Conservation (phyloP, 2,888 invertebrate genomes). For the Brachyptera putata region DNA sequence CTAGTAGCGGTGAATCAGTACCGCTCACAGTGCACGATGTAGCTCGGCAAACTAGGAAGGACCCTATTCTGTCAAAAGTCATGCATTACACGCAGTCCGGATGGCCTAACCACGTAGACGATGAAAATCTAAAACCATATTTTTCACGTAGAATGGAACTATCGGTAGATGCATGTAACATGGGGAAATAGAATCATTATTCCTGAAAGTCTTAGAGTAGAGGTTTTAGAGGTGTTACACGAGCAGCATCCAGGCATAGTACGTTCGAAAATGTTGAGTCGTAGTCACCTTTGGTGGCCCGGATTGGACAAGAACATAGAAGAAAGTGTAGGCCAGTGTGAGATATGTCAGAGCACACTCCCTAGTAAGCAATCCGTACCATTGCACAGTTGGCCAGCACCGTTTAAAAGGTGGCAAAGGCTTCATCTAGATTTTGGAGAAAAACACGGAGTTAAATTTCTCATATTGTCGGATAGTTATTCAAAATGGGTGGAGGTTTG, state of each 20-base stretch:
- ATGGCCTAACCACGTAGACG: constrained; percentile 1
- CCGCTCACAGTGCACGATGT: neutral
- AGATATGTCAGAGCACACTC: constrained; percentile 27
- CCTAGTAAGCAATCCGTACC: constrained; percentile 28
- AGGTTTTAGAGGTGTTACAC: constrained; percentile 6
- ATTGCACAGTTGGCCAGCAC: constrained; percentile 33
- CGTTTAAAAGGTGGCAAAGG: constrained; percentile 33
- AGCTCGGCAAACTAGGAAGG: neutral
- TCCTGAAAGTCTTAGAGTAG: constrained; percentile 19
- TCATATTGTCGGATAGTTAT: constrained; percentile 34
- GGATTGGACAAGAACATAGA: constrained; percentile 30
- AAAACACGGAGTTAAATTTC: constrained; percentile 33
- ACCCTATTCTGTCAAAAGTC: constrained; percentile 3
- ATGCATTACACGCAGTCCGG: neutral
- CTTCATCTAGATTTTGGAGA: constrained; percentile 35
- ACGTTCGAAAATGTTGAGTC: constrained; percentile 23
- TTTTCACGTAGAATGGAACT: constrained; percentile 5
- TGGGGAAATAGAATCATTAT: constrained; percentile 33
- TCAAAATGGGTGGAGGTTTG: constrained; percentile 35
- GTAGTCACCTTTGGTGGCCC: constrained; percentile 30
- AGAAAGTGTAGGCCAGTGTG: constrained; percentile 21
- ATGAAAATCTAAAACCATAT: constrained; percentile 5
- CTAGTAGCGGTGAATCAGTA: neutral
- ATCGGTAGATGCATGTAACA: constrained; percentile 23
- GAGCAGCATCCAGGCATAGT: constrained; percentile 16